Evolutionary conservation across 2,888 invertebrate species (phyloP).

Genomic region (Cryptus armator): DNA sequence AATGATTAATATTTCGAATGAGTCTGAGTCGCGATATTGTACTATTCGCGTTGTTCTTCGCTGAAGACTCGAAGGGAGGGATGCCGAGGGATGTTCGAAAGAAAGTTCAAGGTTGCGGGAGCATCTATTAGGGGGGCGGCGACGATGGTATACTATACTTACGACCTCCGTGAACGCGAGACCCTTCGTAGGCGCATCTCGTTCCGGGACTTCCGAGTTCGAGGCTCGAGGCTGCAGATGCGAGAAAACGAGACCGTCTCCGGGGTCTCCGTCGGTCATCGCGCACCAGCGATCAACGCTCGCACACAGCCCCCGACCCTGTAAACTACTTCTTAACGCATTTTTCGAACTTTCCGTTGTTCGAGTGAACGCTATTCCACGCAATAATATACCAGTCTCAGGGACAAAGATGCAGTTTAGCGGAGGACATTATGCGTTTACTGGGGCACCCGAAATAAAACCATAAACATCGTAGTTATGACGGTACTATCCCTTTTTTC

Average conservation of each 20-base stretch:
- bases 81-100: constrained; percentile 33
- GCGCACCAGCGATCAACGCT: constrained; percentile 20
- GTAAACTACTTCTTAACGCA: constrained; percentile 46
- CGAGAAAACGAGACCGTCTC: constrained; percentile 62
- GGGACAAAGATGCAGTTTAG: constrained; percentile 81
- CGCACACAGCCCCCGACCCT: constrained; percentile 11
- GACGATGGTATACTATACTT: constrained; percentile 57
- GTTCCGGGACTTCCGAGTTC: constrained; percentile 69
- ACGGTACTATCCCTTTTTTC: constrained; percentile 73
- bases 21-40: no score
- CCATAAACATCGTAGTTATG: constrained; percentile 79
- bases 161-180: constrained; percentile 67
- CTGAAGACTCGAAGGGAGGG: background rate
- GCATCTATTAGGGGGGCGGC: constrained; percentile 31
- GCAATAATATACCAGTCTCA: constrained; percentile 81
- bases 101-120: constrained; percentile 53
- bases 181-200: constrained; percentile 53
- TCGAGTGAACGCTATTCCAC: constrained; percentile 53
- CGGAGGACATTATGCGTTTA: constrained; percentile 79
- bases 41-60: no score
- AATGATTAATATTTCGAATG: no score
- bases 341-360: constrained; percentile 54
- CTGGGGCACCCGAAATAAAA: constrained; percentile 80
- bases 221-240: constrained; percentile 72
- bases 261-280: constrained; percentile 4